Evolutionary conservation across 2,888 invertebrate species (phyloP).

Genomic region (Heliothis peltigera): DNA sequence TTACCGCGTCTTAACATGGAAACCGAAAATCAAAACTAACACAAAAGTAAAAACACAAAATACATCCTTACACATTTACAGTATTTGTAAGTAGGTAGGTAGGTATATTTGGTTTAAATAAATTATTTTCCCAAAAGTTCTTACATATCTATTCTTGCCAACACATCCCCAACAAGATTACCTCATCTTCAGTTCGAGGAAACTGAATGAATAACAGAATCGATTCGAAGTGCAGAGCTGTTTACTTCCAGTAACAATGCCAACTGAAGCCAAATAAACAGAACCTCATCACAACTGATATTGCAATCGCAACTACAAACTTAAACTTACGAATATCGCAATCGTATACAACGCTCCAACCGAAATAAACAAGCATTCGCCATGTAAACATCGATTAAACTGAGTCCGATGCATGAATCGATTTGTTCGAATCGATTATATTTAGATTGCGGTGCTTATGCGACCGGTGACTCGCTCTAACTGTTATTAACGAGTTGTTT

Average conservation of each 20-base stretch:
- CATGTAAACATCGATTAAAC: slow-evolving; percentile 50
- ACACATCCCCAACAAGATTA: neutral
- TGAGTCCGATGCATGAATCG: slow-evolving; percentile 34
- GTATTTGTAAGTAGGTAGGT: too few species aligned
- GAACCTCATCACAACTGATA: slow-evolving; percentile 8
- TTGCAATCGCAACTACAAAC: slow-evolving; percentile 20
- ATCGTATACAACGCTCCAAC: slow-evolving; percentile 33
- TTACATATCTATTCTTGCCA: too few species aligned
- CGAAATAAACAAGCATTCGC: slow-evolving; percentile 41
- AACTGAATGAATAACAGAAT: neutral
- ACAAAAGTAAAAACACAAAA: too few species aligned
- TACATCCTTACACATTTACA: too few species aligned
- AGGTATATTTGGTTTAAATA: too few species aligned
- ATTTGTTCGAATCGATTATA: slow-evolving; percentile 38
- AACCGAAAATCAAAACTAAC: too few species aligned
- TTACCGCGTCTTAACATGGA: too few species aligned
- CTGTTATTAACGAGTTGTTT: slow-evolving; percentile 28
- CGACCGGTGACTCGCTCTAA: slow-evolving; percentile 1
- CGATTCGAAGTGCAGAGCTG: neutral
- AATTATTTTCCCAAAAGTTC: too few species aligned
- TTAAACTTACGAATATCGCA: slow-evolving; percentile 16
- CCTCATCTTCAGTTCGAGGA: neutral
- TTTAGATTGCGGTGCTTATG: slow-evolving; percentile 29
- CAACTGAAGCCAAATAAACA: slow-evolving; percentile 27
- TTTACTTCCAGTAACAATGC: slow-evolving; percentile 1